These are phyloP conservation scores for Eupithecia insigniata DNA, from an alignment of 2,888 invertebrate species.

Conservation along the genomic window DNA sequence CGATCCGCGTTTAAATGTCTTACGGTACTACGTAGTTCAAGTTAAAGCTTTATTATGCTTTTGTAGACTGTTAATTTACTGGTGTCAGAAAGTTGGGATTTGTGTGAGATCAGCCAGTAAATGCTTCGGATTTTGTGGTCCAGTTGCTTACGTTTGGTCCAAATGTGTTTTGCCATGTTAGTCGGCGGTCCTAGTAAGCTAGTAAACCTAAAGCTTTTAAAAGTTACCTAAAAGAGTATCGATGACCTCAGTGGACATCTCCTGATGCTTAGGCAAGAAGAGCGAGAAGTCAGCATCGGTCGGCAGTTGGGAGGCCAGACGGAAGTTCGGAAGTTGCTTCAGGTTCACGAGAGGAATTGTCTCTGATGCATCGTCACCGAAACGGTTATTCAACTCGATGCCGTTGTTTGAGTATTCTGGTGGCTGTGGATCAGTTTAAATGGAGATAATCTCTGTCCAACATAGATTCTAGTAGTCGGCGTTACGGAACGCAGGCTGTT, in stretches of 20 bases:
- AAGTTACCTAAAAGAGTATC: constrained; percentile 86
- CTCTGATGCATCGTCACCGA: constrained; percentile 81
- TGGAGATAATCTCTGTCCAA: not conserved
- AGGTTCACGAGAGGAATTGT: constrained; percentile 82
- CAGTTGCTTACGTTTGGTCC: too few relatives aligned
- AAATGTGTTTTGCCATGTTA: too few relatives aligned
- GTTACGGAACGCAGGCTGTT: not conserved
- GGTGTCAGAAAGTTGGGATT: too few relatives aligned
- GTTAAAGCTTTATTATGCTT: too few relatives aligned
- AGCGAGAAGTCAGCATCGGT: constrained; percentile 88
- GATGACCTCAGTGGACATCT: constrained; percentile 88
- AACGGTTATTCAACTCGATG: constrained; percentile 85
- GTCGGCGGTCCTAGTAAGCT: not conserved
- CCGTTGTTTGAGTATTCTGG: constrained; percentile 82
- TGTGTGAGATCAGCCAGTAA: too few relatives aligned
- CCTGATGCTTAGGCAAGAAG: constrained; percentile 88
- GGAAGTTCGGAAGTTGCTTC: constrained; percentile 83
- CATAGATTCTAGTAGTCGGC: not conserved
- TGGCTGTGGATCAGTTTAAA: constrained; percentile 50
- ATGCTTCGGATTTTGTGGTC: too few relatives aligned
- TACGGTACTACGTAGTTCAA: not conserved
- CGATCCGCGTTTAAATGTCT: not conserved
- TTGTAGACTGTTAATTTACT: too few relatives aligned
- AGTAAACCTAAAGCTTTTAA: not conserved
- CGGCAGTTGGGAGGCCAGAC: constrained; percentile 82